Percentiles rank a stretch among this genome's conserved stretches.
Conservation (phyloP, 92 coral and sea anemone species). For the Hydrozoanthus gracilis region DNA sequence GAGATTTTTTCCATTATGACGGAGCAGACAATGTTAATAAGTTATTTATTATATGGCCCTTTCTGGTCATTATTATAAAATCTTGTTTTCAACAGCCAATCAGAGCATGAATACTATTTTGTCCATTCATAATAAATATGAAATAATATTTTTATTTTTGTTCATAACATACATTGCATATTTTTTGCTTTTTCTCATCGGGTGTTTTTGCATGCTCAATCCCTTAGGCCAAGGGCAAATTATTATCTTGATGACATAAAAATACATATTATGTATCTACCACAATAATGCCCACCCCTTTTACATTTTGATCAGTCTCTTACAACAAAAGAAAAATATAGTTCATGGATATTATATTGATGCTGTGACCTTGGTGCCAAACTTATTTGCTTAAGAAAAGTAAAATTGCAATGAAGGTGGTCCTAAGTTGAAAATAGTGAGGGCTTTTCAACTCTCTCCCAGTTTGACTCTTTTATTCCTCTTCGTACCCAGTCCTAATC, state of each 20-base stretch:
- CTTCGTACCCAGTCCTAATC: no score
- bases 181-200: neutral
- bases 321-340: neutral
- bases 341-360: neutral
- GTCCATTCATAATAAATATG: neutral
- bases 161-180: neutral
- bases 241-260: neutral
- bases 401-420: neutral
- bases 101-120: neutral
- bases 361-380: neutral
- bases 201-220: neutral
- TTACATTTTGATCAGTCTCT: no score
- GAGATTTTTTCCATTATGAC: neutral
- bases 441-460: no score
- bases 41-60: neutral
- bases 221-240: neutral
- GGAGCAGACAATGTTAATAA: neutral
- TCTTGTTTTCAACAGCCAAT: neutral
- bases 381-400: neutral
- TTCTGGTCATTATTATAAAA: neutral
- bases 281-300: no score
- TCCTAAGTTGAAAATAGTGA: constrained; percentile 28
- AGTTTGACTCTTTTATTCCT: no score
- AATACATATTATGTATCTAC: no score
- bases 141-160: no score